Conservation (phyloP, 2,888 invertebrate genomes). For the Neoitamus cyanurus region DNA sequence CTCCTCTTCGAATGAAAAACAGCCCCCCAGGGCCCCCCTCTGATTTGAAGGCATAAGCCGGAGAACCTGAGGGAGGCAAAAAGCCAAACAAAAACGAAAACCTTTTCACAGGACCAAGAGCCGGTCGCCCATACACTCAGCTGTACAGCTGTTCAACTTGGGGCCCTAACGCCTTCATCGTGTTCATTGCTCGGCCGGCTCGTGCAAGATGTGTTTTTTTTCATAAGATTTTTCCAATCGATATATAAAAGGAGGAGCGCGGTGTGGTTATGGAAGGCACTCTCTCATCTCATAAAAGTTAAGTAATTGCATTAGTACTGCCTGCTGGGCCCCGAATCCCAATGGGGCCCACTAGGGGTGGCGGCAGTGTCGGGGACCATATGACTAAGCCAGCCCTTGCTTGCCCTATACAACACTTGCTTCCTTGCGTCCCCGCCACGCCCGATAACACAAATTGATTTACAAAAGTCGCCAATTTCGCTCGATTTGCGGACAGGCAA, state of each 20-base stretch:
- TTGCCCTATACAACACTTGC: background rate
- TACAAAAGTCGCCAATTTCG: background rate
- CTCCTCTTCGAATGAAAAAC: constrained; percentile 28
- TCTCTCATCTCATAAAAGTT: constrained; percentile 20
- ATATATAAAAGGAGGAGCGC: background rate
- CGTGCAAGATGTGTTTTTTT: background rate
- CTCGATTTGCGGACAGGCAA: constrained; percentile 4
- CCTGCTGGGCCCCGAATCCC: background rate
- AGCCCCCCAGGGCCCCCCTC: background rate
- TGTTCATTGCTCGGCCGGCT: background rate
- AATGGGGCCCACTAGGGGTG: background rate
- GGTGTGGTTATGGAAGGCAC: background rate
- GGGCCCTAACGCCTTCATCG: background rate
- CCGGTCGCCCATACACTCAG: background rate
- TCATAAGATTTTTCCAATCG: constrained; percentile 19
- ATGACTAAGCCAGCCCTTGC: background rate
- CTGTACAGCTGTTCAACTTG: background rate
- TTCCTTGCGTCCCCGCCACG: background rate
- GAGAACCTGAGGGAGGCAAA: background rate
- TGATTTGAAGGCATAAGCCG: constrained; percentile 27
- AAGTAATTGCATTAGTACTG: constrained; percentile 36
- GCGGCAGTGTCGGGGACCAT: background rate
- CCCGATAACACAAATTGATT: constrained; percentile 9
- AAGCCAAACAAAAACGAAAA: background rate
- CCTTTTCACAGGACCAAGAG: constrained; percentile 5